Conservation (phyloP, 2,113 vertebrate species). For the Aphyosemion australe region DNA sequence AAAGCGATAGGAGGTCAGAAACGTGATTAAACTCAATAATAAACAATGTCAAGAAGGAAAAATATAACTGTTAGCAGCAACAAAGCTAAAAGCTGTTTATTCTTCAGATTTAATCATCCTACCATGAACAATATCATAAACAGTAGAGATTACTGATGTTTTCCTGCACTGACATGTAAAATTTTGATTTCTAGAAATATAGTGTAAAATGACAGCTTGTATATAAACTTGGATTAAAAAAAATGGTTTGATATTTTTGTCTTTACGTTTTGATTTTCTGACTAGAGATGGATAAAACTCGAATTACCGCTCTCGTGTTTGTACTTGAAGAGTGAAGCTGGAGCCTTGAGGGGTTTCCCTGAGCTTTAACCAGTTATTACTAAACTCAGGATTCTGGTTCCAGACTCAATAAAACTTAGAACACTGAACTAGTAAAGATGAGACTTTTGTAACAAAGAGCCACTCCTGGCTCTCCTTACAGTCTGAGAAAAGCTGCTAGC, state of each 20-base stretch:
- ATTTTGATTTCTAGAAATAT: not conserved
- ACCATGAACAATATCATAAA: no score
- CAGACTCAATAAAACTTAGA: no score
- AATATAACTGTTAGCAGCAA: slow-evolving; percentile 10
- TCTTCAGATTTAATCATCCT: not conserved
- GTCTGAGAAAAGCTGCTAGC: no score
- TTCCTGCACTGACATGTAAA: not conserved
- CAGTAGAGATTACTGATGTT: not conserved
- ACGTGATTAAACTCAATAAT: slow-evolving; percentile 26
- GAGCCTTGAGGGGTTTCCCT: not conserved
- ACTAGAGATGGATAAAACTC: not conserved
- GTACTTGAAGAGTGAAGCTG: not conserved
- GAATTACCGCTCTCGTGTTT: not conserved
- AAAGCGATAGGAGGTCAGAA: slow-evolving; percentile 24
- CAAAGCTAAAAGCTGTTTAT: not conserved
- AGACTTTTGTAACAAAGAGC: no score
- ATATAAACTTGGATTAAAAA: not conserved
- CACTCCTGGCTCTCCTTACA: no score
- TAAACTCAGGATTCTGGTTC: no score
- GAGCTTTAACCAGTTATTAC: no score
- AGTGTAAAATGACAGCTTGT: not conserved
- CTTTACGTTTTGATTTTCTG: not conserved
- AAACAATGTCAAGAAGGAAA: slow-evolving; percentile 14
- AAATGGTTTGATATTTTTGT: not conserved
- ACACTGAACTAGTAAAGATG: no score